Percentiles rank a stretch among this genome's conserved stretches.
phyloP scores from a whole-genome alignment of 1,140 invertebrate species.

The Trichoplusia ni region DNA sequence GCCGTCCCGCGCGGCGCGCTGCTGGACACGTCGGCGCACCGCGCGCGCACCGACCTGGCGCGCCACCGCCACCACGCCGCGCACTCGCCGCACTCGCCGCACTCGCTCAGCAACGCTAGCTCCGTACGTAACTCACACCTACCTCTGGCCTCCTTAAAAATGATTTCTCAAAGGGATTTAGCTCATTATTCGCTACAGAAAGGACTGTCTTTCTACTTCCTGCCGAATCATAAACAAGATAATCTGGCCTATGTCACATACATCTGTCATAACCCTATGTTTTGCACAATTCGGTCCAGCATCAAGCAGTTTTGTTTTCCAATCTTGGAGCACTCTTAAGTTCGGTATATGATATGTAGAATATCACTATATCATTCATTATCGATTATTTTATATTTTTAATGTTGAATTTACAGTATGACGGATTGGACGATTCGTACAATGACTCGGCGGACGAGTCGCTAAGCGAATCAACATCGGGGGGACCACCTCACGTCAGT shows the following conservation, averaged over 20 bases:
- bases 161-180: no score
- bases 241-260: no score
- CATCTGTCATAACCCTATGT: no score
- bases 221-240: no score
- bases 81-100: constrained; percentile 70
- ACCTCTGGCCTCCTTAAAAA: no score
- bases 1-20: constrained; percentile 91
- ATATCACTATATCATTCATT: neutral
- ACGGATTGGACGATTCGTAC: constrained; percentile 87
- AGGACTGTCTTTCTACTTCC: no score
- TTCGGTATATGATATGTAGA: no score
- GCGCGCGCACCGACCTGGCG: constrained; percentile 94
- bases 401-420: constrained; percentile 79
- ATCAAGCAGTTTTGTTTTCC: no score
- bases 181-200: no score
- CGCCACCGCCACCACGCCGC: constrained; percentile 76
- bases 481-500: constrained; percentile 64
- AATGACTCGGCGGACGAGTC: constrained; percentile 87
- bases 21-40: constrained; percentile 92
- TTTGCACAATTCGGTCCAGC: no score
- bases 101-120: constrained; percentile 84
- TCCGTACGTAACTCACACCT: constrained; percentile 79
- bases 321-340: no score
- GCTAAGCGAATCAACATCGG: constrained; percentile 81
- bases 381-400: constrained; percentile 28